phyloP scores from a whole-genome alignment of 2,888 invertebrate species.

The Dicranocentrus wangi region DNA sequence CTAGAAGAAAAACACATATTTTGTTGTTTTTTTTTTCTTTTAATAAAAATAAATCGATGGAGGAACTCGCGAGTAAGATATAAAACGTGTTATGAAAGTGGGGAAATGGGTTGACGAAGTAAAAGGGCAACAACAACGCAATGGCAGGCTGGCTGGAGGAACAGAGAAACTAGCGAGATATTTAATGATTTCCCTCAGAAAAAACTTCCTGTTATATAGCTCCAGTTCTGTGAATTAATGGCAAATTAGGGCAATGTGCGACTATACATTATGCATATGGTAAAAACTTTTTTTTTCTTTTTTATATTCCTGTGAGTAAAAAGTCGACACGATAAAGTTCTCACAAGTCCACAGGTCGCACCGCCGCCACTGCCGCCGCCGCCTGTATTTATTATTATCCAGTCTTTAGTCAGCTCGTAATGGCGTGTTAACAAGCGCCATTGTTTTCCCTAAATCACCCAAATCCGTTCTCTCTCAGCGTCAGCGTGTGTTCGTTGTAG shows the following conservation, averaged over 20 bases:
- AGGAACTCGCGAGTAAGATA: neutral
- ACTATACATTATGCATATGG: constrained; percentile 30
- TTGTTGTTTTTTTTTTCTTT: neutral
- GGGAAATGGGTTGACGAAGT: constrained; percentile 40
- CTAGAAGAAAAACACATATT: no score
- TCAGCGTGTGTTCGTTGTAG: neutral
- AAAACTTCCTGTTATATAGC: constrained; percentile 30
- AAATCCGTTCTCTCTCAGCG: constrained; percentile 7
- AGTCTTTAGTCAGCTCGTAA: constrained; percentile 39
- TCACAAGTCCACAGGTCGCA: constrained; percentile 33
- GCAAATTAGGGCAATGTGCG: constrained; percentile 50
- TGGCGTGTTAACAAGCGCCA: constrained; percentile 54
- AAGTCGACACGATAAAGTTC: constrained; percentile 11
- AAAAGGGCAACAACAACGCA: neutral
- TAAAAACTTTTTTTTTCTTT: constrained; percentile 12
- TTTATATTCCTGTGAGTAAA: neutral
- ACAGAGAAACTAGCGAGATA: neutral
- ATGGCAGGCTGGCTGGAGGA: constrained; percentile 11
- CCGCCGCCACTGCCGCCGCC: neutral
- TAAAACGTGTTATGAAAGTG: constrained; percentile 26
- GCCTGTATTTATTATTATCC: constrained; percentile 33
- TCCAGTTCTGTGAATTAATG: constrained; percentile 20
- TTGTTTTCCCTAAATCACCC: constrained; percentile 50
- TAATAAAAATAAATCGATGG: constrained; percentile 23
- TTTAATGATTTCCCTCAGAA: constrained; percentile 44